These are phyloP conservation scores for Drosophila koepferae DNA, from an alignment of 2,888 invertebrate species.

Conservation along the genomic window DNA sequence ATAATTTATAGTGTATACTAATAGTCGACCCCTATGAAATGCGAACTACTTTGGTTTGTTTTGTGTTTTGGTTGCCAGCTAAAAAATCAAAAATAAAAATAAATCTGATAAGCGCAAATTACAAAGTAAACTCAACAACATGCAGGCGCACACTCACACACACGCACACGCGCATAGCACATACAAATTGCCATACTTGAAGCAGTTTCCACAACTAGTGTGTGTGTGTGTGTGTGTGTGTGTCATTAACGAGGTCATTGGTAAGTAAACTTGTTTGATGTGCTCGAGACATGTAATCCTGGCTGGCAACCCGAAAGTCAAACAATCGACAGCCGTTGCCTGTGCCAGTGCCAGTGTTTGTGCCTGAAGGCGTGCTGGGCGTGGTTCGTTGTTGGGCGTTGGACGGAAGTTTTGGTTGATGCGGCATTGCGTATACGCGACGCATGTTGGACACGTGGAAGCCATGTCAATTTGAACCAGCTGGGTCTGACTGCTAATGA, in stretches of 20 bases:
- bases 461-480: slow-evolving; percentile 63
- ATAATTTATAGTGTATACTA: slow-evolving; percentile 23
- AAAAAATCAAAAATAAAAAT: slow-evolving; percentile 77
- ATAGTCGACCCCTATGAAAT: neutral
- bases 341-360: slow-evolving; percentile 3
- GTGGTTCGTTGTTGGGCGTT: neutral
- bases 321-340: slow-evolving; percentile 58
- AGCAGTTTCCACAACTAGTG: slow-evolving; percentile 16
- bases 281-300: slow-evolving; percentile 77
- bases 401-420: slow-evolving; percentile 4
- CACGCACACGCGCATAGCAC: slow-evolving; percentile 19
- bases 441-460: slow-evolving; percentile 56
- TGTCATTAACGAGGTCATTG: slow-evolving; percentile 81
- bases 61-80: slow-evolving; percentile 49
- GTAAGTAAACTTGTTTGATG: slow-evolving; percentile 82
- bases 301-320: slow-evolving; percentile 52
- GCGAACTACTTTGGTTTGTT: slow-evolving; percentile 7
- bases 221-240: slow-evolving; percentile 47
- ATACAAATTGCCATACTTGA: slow-evolving; percentile 30
- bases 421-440: slow-evolving; percentile 67
- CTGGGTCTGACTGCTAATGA: slow-evolving; percentile 68
- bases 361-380: slow-evolving; percentile 9
- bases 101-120: slow-evolving; percentile 80
- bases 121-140: slow-evolving; percentile 74
- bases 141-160: slow-evolving; percentile 35